A percentile compares a stretch with the other conserved stretches of the same genome.
phyloP scores from a whole-genome alignment of 2,888 invertebrate species.

The Mimachlamys varia region DNA sequence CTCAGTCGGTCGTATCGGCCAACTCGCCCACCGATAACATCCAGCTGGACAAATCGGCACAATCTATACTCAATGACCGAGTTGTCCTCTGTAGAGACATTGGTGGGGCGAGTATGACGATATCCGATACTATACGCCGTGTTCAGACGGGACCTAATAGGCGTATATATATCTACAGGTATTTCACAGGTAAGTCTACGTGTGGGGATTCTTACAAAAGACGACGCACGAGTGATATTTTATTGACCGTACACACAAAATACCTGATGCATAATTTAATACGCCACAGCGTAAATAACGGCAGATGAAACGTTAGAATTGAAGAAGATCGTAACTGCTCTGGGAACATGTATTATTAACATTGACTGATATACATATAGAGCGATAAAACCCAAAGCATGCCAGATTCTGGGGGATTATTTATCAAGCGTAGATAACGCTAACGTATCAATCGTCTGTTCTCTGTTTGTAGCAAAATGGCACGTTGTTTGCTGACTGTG shows the following conservation, averaged over 20 bases:
- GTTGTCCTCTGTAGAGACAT: not conserved
- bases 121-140: not conserved
- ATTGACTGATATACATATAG: not conserved
- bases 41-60: not conserved
- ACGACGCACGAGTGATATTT: not conserved
- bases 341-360: slow-evolving; percentile 5
- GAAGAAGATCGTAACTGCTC: not conserved
- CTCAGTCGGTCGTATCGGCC: slow-evolving; percentile 26
- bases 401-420: not conserved
- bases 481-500: slow-evolving; percentile 6
- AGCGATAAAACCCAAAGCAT: not conserved
- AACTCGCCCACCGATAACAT: not conserved
- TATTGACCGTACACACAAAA: slow-evolving; percentile 27
- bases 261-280: slow-evolving; percentile 3
- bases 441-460: not conserved
- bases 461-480: not conserved
- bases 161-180: slow-evolving; percentile 18
- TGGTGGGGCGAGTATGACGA: not conserved
- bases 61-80: not conserved
- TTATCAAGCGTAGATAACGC: not conserved
- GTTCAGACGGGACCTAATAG: slow-evolving; percentile 26
- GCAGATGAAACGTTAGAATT: not conserved
- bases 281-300: not conserved
- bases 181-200: slow-evolving; percentile 10
- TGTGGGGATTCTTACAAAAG: not conserved